phyloP scores from a whole-genome alignment of 2,888 invertebrate genomes.

The Campoletis raptor region DNA sequence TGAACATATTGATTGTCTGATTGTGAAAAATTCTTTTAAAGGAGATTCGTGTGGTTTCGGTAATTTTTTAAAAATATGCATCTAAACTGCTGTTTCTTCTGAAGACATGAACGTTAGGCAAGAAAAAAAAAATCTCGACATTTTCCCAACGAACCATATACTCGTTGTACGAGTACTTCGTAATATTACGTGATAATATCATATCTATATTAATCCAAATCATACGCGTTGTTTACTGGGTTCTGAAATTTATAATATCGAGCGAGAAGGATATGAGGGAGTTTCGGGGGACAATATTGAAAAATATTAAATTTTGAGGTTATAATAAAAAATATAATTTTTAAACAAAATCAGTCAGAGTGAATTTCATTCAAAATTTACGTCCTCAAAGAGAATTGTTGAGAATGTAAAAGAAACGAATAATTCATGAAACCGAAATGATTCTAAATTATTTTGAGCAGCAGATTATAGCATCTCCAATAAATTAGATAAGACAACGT shows the following conservation, averaged over 20 bases:
- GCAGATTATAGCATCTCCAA: neutral
- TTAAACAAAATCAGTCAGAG: neutral
- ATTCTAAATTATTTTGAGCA: neutral
- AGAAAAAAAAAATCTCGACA: neutral
- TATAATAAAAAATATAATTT: neutral
- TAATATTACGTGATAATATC: neutral
- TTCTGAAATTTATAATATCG: neutral
- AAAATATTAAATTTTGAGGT: neutral
- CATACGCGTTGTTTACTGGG: neutral
- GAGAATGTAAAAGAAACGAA: neutral
- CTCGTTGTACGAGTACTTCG: neutral
- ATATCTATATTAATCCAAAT: neutral
- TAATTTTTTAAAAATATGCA: neutral
- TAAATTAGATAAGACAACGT: slow-evolving; percentile 8
- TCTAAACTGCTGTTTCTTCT: neutral
- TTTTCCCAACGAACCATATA: neutral
- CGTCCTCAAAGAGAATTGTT: neutral
- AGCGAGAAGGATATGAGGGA: neutral
- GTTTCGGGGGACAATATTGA: neutral
- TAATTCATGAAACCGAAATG: neutral
- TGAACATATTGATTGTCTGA: neutral
- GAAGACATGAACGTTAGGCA: neutral
- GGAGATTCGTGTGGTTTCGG: neutral
- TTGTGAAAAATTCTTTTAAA: neutral
- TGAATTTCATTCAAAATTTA: neutral